Percentiles rank a stretch among this genome's conserved stretches.
phyloP scores from a whole-genome alignment of 2,888 invertebrate species.

The Pristionchus exspectatus region DNA sequence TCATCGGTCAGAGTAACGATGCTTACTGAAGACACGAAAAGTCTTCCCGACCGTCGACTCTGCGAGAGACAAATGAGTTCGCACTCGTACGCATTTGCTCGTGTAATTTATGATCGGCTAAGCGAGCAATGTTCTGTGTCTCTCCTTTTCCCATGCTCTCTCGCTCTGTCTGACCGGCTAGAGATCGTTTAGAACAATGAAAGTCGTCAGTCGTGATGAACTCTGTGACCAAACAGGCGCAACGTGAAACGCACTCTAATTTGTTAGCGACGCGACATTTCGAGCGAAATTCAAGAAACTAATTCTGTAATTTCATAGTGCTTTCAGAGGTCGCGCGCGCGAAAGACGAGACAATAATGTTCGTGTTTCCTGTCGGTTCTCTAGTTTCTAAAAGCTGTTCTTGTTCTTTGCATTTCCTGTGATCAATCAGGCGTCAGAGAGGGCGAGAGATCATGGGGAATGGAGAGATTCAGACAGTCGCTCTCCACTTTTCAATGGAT shows the following conservation, averaged over 20 bases:
- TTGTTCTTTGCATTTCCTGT: not conserved
- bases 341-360: constrained; percentile 4
- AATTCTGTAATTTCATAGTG: not conserved
- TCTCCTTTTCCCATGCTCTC: not conserved
- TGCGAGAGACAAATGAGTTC: not conserved
- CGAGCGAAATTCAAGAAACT: not conserved
- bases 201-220: not conserved
- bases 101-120: not conserved
- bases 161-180: too few species aligned
- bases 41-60: not conserved
- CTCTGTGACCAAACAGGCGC: not conserved
- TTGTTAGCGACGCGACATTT: not conserved
- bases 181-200: too few species aligned
- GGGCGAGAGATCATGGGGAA: too few species aligned
- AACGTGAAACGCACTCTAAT: not conserved
- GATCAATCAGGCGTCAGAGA: not conserved
- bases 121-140: not conserved
- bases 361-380: not conserved
- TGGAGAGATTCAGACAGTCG: too few species aligned
- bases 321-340: not conserved
- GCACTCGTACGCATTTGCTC: not conserved
- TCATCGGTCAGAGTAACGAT: not conserved
- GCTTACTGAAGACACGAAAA: not conserved
- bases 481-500: not conserved
- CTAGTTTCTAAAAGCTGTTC: not conserved